phyloP scores from a whole-genome alignment of 2,888 invertebrate genomes.

The Venusia cambrica region DNA sequence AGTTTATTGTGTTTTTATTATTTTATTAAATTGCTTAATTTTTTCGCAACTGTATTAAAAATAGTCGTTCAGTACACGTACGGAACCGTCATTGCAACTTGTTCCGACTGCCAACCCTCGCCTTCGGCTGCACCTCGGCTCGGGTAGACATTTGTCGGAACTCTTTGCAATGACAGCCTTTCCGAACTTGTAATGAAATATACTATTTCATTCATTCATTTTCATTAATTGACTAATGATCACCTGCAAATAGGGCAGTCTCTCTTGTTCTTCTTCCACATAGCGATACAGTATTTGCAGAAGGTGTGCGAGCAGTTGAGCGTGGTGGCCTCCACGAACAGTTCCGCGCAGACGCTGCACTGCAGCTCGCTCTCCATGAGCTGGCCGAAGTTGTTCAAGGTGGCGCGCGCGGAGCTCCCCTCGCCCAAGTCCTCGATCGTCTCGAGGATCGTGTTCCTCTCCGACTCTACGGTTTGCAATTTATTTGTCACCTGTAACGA shows the following conservation, averaged over 20 bases:
- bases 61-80: too few species aligned
- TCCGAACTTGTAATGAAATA: too few species aligned
- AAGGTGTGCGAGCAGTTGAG: conserved; percentile 88
- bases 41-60: too few species aligned
- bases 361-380: conserved; percentile 86
- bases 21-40: too few species aligned
- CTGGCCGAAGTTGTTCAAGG: conserved; percentile 67
- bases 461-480: conserved; percentile 51
- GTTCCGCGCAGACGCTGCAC: conserved; percentile 88
- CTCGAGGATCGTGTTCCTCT: conserved; percentile 54
- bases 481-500: conserved; percentile 51
- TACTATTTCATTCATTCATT: too few species aligned
- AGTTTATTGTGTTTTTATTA: too few species aligned
- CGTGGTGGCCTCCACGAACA: conserved; percentile 85
- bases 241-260: conserved; percentile 87
- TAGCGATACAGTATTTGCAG: conserved; percentile 85
- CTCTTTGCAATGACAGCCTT: too few species aligned
- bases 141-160: too few species aligned
- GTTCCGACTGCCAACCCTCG: too few species aligned
- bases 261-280: conserved; percentile 85
- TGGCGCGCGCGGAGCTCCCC: conserved; percentile 43
- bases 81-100: too few species aligned
- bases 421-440: conserved; percentile 35
- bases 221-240: too few species aligned
- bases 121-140: too few species aligned